A percentile compares a stretch with the other conserved stretches of the same genome.
Evolutionary conservation across 2,113 vertebrate species (phyloP).

Genomic region (Pithys albifrons): DNA sequence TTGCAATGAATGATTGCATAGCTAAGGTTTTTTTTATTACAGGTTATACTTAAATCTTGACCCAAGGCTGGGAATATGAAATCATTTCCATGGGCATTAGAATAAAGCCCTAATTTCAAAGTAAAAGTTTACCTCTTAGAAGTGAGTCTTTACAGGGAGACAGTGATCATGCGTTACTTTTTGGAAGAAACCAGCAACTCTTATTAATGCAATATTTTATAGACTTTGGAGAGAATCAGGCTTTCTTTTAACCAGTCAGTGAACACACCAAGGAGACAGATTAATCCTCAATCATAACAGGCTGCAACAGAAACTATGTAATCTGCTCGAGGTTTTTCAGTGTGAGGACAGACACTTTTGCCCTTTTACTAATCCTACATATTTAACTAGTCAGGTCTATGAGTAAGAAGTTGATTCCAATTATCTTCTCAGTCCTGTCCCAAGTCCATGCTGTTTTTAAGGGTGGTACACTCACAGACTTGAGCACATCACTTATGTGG

Average conservation of each 20-base stretch:
- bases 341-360: not conserved
- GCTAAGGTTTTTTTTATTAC: not conserved
- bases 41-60: not conserved
- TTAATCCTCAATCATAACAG: not conserved
- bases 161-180: not conserved
- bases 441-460: not conserved
- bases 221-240: not conserved
- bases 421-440: not conserved
- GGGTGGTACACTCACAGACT: not conserved
- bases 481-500: accelerated
- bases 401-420: not conserved
- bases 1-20: not conserved
- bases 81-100: not conserved
- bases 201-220: not conserved
- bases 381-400: not conserved
- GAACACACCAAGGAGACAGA: not conserved
- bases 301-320: not conserved
- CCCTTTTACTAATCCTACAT: not conserved
- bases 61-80: not conserved
- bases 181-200: not conserved
- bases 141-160: not conserved
- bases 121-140: not conserved
- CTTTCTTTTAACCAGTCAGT: not conserved
- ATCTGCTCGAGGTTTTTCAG: not conserved
- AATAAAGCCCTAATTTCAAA: not conserved